Evolutionary conservation across 2,888 invertebrate species (phyloP).

Genomic region (Oeneis ivallda): DNA sequence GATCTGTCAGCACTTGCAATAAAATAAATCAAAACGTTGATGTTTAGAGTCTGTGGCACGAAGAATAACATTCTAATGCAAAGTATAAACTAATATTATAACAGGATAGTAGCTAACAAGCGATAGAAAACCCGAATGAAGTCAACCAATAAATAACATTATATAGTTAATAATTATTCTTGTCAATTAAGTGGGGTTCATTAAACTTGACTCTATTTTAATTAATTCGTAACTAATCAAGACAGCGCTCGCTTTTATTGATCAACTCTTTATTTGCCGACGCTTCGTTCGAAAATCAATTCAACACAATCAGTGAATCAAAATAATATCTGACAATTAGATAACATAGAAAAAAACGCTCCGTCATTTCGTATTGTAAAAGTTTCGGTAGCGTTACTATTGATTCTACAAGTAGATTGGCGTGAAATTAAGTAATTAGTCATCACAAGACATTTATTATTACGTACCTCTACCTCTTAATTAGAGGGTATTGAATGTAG

Average conservation of each 20-base stretch:
- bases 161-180: slow-evolving; percentile 6
- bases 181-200: slow-evolving; percentile 3
- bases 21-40: background rate
- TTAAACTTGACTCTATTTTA: slow-evolving; percentile 7
- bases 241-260: slow-evolving; percentile 12
- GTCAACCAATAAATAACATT: background rate
- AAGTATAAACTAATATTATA: background rate
- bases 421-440: slow-evolving; percentile 36
- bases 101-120: background rate
- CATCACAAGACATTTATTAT: slow-evolving; percentile 32
- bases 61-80: background rate
- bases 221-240: slow-evolving; percentile 14
- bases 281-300: slow-evolving; percentile 49
- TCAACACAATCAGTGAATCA: slow-evolving; percentile 63
- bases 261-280: slow-evolving; percentile 38
- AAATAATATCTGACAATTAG: slow-evolving; percentile 73
- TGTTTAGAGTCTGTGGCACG: background rate
- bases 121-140: slow-evolving; percentile 1
- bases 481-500: slow-evolving; percentile 21
- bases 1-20: too few relatives aligned
- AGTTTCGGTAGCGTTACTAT: slow-evolving; percentile 46
- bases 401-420: slow-evolving; percentile 35
- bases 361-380: slow-evolving; percentile 59
- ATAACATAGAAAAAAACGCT: slow-evolving; percentile 57
- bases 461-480: slow-evolving; percentile 16